Percentiles rank a stretch among this genome's conserved stretches.
Conservation (phyloP, 2,797 vertebrate species). For the Melanotaenia trifasciata region DNA sequence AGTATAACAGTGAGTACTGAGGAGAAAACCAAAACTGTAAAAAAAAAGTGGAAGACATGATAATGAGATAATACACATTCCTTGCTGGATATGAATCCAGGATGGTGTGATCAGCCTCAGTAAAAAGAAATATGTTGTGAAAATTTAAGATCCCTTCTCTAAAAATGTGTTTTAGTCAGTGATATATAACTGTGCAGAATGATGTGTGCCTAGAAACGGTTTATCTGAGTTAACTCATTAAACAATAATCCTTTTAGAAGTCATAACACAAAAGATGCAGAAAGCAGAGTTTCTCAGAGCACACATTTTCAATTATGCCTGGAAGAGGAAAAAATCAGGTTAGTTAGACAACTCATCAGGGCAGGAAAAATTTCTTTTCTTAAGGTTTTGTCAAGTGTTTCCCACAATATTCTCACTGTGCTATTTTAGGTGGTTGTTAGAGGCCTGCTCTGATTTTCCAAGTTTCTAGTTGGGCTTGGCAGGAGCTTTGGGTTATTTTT, state of each 20-base stretch:
- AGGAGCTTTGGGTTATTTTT: background rate
- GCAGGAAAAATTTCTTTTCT: background rate
- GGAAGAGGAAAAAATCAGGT: background rate
- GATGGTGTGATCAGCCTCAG: background rate
- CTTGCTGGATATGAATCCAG: background rate
- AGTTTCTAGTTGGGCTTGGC: background rate
- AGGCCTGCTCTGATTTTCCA: background rate
- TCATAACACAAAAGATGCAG: background rate
- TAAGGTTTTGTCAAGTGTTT: background rate
- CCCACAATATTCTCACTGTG: background rate
- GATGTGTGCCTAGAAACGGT: background rate
- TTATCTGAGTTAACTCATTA: background rate
- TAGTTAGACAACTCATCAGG: background rate
- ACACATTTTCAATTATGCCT: background rate
- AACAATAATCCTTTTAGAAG: background rate
- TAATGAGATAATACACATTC: background rate
- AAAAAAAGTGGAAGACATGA: background rate
- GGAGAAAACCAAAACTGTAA: background rate
- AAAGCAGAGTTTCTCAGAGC: background rate
- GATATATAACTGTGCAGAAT: background rate
- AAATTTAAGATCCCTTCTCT: background rate
- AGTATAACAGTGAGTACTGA: background rate
- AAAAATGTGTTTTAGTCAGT: background rate
- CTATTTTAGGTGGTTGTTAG: slow-evolving; percentile 10
- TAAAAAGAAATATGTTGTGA: background rate